These are phyloP conservation scores for Anisognathus igniventris DNA, from an alignment of 2,797 vertebrate species.

Conservation along the genomic window DNA sequence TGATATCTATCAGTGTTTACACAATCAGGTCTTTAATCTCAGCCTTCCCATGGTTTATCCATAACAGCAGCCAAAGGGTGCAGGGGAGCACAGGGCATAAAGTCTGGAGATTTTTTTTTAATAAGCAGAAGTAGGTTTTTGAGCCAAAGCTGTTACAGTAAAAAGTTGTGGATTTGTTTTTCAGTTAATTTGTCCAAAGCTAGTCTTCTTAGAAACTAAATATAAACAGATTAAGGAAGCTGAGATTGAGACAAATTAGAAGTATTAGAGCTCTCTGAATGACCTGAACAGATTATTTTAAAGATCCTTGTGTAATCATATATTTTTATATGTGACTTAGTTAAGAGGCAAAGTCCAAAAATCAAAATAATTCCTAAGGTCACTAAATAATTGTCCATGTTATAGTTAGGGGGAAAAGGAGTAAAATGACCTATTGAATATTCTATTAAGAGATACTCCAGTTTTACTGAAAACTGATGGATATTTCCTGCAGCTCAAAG, in stretches of 20 bases:
- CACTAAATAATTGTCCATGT: neutral
- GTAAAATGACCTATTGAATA: neutral
- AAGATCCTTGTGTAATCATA: neutral
- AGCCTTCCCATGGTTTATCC: neutral
- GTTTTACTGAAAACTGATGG: neutral
- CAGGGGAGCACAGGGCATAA: neutral
- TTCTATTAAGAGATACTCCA: neutral
- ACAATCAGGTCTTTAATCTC: neutral
- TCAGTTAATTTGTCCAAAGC: neutral
- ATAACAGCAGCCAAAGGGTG: neutral
- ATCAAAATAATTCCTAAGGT: neutral
- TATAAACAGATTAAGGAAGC: neutral
- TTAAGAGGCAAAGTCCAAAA: neutral
- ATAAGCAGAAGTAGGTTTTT: neutral
- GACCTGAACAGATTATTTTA: neutral
- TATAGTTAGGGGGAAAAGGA: neutral
- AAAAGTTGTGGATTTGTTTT: neutral
- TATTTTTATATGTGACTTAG: neutral
- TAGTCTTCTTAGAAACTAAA: neutral
- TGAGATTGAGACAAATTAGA: neutral
- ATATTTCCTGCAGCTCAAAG: neutral
- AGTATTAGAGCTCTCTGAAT: neutral
- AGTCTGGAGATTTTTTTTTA: neutral
- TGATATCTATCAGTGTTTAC: neutral
- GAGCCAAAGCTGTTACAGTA: neutral